These are phyloP conservation scores for pig (Sus scrofa) DNA, from an alignment of 2,113 vertebrate species.

Conservation along the genomic window T2T-Sscrofa CM000813.6:21127001-21127500, in stretches of 20 bases:
- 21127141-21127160: constrained; percentile 90
- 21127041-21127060: constrained; percentile 84
- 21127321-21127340: constrained; percentile 42
- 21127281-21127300: constrained; percentile 85
- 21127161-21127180: constrained; percentile 93
- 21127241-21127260: constrained; percentile 91
- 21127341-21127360: not conserved
- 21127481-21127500: constrained; percentile 72
- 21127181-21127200: constrained; percentile 90
- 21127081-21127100: constrained; percentile 89
- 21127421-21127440: not conserved
- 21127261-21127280: constrained; percentile 85
- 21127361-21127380: not conserved
- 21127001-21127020: constrained; percentile 71
- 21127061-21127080: constrained; percentile 92
- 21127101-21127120: constrained; percentile 93
- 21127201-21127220: constrained; percentile 93
- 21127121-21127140: constrained; percentile 91
- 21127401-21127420: no score
- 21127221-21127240: constrained; percentile 91
- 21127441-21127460: constrained; percentile 22
- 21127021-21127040: constrained; percentile 73
- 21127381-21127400: not conserved
- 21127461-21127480: constrained; percentile 58
- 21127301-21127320: constrained; percentile 63